Evolutionary conservation across 2,888 invertebrate genomes (phyloP), one percentile per base, ranked within the genome.

Genomic region (Eristalinus aeneus): DNA sequence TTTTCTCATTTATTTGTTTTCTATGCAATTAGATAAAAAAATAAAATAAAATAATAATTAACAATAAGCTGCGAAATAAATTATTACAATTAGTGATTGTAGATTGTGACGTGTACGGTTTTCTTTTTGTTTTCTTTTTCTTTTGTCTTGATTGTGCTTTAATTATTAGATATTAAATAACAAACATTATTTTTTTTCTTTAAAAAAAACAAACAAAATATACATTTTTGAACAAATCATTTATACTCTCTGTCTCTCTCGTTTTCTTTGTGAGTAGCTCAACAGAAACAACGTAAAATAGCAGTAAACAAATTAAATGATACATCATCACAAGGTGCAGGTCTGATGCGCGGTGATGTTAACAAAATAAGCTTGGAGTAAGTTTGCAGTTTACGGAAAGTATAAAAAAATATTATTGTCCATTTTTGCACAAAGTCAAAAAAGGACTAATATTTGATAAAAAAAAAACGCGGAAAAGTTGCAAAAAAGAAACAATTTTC

Each of bases 391-490:
- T 32, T 65, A 65, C 68, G 31, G 31, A 68, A n/a, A n/a, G n/a
- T 27, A 64, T 16, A 64, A 32, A 67, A 36, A 58, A 74, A 82
- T 86, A 78, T 82, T 82, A 39, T 31, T 78, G 78, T 89, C 90
- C 89, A 91, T 90, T 91, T 92, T 92, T 91, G 92, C 92, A 89
- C 92, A 88, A 32, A 8, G 92, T 92, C 92, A 92, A 92, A 92
- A 92, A 91, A 89, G 90, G 89, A 89, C 90, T 91, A 92, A 92
- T 91, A 91, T 90, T 80, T 60, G 16, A n/a, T n/a, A n/a, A n/a
- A n/a, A 46, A 39, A 46, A 46, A 46, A 1, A 46, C 12, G 39
- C 63, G 23, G 76, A 80, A 77, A 68, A 1, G 76, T 56, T 75
- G 67, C 71, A 84, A 64, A 74, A 78, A 79, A 73, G 61, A 64